These are phyloP conservation scores for Gibbula magus DNA, from an alignment of 2,888 invertebrate species.

Conservation along the genomic window DNA sequence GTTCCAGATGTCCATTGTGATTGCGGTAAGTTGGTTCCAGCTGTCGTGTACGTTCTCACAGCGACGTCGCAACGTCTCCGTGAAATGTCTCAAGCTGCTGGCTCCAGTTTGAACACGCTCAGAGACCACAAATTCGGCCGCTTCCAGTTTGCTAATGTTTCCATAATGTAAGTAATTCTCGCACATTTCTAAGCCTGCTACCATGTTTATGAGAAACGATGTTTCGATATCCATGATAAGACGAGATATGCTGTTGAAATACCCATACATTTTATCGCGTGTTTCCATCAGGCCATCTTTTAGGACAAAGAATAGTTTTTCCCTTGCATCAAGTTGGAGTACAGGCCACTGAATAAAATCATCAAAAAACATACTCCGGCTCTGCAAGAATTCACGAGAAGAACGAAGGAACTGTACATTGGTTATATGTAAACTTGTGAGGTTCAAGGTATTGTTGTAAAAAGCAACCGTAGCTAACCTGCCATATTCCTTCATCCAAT, in stretches of 20 bases:
- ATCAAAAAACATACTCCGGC: slow-evolving; percentile 50
- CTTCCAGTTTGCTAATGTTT: slow-evolving; percentile 33
- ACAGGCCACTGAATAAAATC: slow-evolving; percentile 48
- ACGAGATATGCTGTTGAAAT: slow-evolving; percentile 13
- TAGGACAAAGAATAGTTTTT: slow-evolving; percentile 30
- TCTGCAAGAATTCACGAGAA: slow-evolving; percentile 32
- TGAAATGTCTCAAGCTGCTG: slow-evolving; percentile 45
- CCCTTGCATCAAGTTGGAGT: slow-evolving; percentile 35
- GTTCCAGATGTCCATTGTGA: slow-evolving; percentile 41
- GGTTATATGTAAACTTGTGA: not conserved
- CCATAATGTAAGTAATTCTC: slow-evolving; percentile 29
- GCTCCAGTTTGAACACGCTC: slow-evolving; percentile 31
- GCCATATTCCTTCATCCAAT: slow-evolving; percentile 27
- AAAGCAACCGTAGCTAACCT: slow-evolving; percentile 32
- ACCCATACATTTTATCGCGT: slow-evolving; percentile 18
- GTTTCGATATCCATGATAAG: not conserved
- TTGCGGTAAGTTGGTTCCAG: slow-evolving; percentile 43
- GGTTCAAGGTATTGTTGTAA: not conserved
- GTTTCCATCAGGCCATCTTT: slow-evolving; percentile 30
- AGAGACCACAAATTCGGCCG: slow-evolving; percentile 41
- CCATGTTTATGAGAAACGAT: slow-evolving; percentile 16
- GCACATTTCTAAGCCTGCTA: slow-evolving; percentile 16
- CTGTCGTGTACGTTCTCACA: slow-evolving; percentile 44
- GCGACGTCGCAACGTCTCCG: slow-evolving; percentile 47
- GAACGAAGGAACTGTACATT: slow-evolving; percentile 25